Evolutionary conservation across 2,888 invertebrate genomes (phyloP), one percentile per base, ranked within the genome.

Genomic region (Hemicrepidius hirtus): DNA sequence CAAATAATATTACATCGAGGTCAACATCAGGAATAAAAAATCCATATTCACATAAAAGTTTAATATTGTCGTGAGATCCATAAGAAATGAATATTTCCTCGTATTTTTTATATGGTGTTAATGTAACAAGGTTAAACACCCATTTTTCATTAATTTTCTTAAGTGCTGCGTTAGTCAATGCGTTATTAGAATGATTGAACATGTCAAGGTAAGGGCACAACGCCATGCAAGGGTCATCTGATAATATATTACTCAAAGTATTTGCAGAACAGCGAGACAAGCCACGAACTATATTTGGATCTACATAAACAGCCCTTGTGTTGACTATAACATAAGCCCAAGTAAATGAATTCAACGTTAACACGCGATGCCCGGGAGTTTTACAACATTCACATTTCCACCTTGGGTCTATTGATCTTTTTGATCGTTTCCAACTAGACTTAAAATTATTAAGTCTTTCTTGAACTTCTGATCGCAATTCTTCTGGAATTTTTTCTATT

Each of bases 21-120:
- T 89, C 88, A 88, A 95, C 96, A 5, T 86, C 82, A 0, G 91
- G 89, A 73, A 93, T 85, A 79, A 91, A 92, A 85, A 97, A 97
- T 0, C 97, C 97, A 87, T 97, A 97, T 81, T 97, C 95, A 0
- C 92, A 88, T 35, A 95, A 90, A n/a, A 97, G 87, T 84, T 93
- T 94, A 0, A 91, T 85, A 87, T 95, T 97, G 79, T 93, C 91
- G 83, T 96, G 94, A 41, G 92, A 88, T 0, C 97, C 97, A 83
- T 97, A 97, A 79, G 93, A 95, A 79, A 97, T 97, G 84, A 95
- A 97, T 66, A 96, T 91, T 88, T 97, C 93, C 40, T 91, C 87
- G 83, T 91, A 91, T 68, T 90, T 89, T 63, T 88, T 85, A 82
- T 91, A 92, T 1, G 84, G 77, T 65, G 84, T 88, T 44, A 86